Conservation (phyloP, 2,888 invertebrate genomes). For the Caenorhabditis wallacei region DNA sequence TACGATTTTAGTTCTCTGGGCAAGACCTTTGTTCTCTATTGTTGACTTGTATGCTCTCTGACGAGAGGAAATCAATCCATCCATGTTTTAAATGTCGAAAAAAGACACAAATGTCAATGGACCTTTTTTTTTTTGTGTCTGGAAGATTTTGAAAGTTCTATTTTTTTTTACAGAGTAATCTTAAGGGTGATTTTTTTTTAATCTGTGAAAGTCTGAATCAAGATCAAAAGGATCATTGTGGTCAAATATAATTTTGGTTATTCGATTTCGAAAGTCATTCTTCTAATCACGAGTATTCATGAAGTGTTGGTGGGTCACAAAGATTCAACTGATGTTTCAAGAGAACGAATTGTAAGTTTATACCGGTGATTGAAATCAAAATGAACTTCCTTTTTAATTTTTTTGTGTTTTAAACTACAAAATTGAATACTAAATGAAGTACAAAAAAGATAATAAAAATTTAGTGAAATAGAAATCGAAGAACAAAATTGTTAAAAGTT, state of each 20-base stretch:
- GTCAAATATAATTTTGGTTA: background rate
- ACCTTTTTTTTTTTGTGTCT: background rate
- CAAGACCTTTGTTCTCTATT: constrained; percentile 18
- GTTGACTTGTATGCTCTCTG: constrained; percentile 22
- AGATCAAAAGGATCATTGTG: background rate
- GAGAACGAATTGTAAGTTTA: too few species aligned
- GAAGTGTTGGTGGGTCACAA: background rate
- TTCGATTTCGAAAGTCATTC: background rate
- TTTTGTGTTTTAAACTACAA: too few species aligned
- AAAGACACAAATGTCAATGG: constrained; percentile 11
- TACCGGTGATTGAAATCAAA: too few species aligned
- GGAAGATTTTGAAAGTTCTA: background rate
- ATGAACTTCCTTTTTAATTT: too few species aligned
- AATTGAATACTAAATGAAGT: too few species aligned
- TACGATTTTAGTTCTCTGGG: constrained; percentile 1
- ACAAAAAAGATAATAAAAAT: too few species aligned
- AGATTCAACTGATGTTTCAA: too few species aligned
- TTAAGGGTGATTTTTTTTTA: too few species aligned
- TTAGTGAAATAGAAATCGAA: too few species aligned
- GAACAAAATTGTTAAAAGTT: too few species aligned
- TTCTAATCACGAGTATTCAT: background rate
- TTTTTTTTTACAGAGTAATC: too few species aligned
- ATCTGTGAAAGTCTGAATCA: background rate
- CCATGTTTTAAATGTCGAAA: constrained; percentile 21
- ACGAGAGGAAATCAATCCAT: constrained; percentile 1